Base-by-base conservation (phyloP, 2,888 invertebrate species). In the Acrocera orbiculus region DNA sequence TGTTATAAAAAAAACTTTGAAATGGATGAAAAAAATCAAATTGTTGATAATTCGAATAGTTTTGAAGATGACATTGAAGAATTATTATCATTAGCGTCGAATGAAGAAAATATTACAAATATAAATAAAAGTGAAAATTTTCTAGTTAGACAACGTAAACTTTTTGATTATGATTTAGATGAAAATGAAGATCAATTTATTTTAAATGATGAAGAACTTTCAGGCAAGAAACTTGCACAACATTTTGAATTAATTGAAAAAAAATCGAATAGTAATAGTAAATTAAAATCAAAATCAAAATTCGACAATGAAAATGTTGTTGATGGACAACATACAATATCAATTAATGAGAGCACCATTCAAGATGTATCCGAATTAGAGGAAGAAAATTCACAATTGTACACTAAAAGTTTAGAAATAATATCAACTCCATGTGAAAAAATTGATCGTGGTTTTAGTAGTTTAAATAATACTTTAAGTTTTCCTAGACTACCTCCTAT, bases 161-260 rank as follows among this genome's bases (percentile, higher is more conserved):
- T 42, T 8, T 43, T 43, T 28, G 44, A 40, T 24, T 32, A 42
- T 5, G 43, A 42, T 13, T 32, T 31, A 13, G 38, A 36, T 9
- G 44, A 42, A 22, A 46, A 47, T 26, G 46, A 45, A n/a, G 47
- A 39, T 11, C 42, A 48, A 27, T 58, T 56, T 36, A 48, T 49
- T 17, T 54, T 58, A 27, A 55, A 58, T 32, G 58, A 58, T 39
- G 47, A 54, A 9, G 47, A 56, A 27, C 42, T 61, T 2, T 53
- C 56, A 3, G 58, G 58, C 10, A 54, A 50, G 1, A 48, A 55
- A 30, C 42, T 61, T 38, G 54, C 52, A 1, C 52, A 57, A 39
- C 60, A 61, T 43, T 61, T 61, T 45, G 37, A 52, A 6, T 37
- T 50, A 5, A 47, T 45, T 38, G 13, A 35, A 34, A n/a, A 37